Percentiles rank a stretch among this genome's conserved stretches.
Evolutionary conservation across 2,797 vertebrate genomes (phyloP).

Genomic region (Ptychobarbus kaznakovi): DNA sequence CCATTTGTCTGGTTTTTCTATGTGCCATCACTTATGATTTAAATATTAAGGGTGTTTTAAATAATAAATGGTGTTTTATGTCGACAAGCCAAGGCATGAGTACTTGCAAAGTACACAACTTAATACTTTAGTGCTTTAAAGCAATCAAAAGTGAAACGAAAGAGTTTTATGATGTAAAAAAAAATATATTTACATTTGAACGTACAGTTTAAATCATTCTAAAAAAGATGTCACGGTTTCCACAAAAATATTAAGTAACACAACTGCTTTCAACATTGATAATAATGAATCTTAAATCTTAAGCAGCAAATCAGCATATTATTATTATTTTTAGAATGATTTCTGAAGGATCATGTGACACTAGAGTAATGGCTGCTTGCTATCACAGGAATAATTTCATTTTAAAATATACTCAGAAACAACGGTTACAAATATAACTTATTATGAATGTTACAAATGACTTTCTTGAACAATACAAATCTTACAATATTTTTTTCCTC

Average conservation of each 20-base stretch:
- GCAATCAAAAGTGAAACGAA: neutral
- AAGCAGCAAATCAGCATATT: neutral
- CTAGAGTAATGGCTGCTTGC: neutral
- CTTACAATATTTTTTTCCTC: no score
- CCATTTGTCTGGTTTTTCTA: neutral
- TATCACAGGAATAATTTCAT: neutral
- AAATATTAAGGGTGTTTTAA: neutral
- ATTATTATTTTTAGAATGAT: neutral
- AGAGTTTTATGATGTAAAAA: no score
- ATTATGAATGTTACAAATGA: no score
- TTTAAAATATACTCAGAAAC: neutral
- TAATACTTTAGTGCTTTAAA: neutral
- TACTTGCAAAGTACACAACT: neutral
- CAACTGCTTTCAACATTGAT: neutral
- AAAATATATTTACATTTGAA: neutral
- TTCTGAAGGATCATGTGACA: neutral
- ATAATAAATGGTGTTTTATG: neutral
- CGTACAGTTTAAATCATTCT: neutral
- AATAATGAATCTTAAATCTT: neutral
- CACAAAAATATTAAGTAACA: neutral
- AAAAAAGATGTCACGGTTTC: neutral
- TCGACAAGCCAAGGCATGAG: neutral
- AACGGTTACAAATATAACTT: no score
- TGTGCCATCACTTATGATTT: neutral
- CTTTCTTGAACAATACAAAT: no score